phyloP scores from a whole-genome alignment of 2,113 vertebrate species.

The Catharus fuscescens region DNA sequence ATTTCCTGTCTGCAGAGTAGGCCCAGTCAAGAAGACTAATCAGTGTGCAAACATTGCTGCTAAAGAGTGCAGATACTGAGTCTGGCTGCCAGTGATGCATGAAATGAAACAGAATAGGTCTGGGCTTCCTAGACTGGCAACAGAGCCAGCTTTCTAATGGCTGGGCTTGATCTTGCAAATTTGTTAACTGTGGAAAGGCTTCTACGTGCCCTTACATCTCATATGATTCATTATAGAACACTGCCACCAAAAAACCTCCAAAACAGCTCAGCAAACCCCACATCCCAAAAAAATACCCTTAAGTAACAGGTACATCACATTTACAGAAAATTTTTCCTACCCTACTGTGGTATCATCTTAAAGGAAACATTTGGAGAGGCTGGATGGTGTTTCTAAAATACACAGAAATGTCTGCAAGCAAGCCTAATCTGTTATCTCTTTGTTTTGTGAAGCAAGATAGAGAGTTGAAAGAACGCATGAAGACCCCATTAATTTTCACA shows the following conservation, averaged over 20 bases:
- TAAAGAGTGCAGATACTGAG: not conserved
- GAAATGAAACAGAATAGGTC: not conserved
- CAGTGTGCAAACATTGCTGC: not conserved
- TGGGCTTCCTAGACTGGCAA: not conserved
- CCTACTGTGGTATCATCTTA: not conserved
- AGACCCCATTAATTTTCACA: not conserved
- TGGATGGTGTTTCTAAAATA: not conserved
- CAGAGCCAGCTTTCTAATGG: not conserved
- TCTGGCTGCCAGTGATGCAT: constrained; percentile 15
- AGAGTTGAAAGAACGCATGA: not conserved
- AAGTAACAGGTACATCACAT: not conserved
- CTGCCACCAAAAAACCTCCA: accelerated
- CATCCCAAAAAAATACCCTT: not conserved
- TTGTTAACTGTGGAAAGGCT: not conserved
- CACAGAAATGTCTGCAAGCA: not conserved
- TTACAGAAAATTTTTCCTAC: not conserved
- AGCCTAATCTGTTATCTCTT: not conserved
- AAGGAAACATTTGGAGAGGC: not conserved
- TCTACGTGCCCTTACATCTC: not conserved
- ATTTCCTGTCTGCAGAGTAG: constrained; percentile 39
- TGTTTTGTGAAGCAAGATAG: not conserved
- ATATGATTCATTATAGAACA: not conserved
- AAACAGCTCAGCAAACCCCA: not conserved
- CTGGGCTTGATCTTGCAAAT: constrained; percentile 5
- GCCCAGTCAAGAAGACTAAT: constrained; percentile 40